Base-by-base conservation (phyloP, 1,140 invertebrate species). In the Calosoma granatense region DNA sequence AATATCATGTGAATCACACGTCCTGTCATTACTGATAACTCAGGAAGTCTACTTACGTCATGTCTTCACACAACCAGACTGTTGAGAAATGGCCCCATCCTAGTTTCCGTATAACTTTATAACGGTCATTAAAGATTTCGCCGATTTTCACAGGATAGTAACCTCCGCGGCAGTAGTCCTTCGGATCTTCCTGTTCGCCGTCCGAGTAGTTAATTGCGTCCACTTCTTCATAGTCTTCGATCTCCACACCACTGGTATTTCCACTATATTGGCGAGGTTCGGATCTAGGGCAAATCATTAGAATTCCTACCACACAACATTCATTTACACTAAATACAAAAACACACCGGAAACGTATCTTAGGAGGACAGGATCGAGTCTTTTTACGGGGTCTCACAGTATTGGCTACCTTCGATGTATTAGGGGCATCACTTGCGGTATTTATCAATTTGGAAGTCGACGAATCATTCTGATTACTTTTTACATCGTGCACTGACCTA, bases 61-160 rank as follows among this genome's bases (percentile, higher is more conserved):
- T 78, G 78, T 97, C 94, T 90, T 91, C 94, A 74, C 92, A 95
- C 15, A 98, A 82, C 94, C 94, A 98, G 21, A 98, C 95, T 15
- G 95, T 98, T 52, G 94, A 97, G 74, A 98, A 98, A 73, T 98
- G 94, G 56, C 95, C 95, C 92, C 93, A 97, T 56, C 95, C 95
- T 62, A 98, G 78, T 79, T 98, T 98, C 58, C 94, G 82, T 61
- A 94, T 87, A 63, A 97, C 91, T 78, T 92, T 89, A 78, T 97
- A 98, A 62, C 91, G 85, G 70, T 83, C 84, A 74, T 90, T 80
- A 21, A 96, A 93, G 55, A 94, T 77, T 75, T 96, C 92, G 60
- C 92, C 92, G 74, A 95, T 95, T 77, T 90, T 91, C 53, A 97
- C 92, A 60, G 93, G 93, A 81, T 97, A 94, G 77, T 98, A 97